These are phyloP conservation scores for Typhlichthys eigenmanni DNA, from an alignment of 2,797 vertebrate genomes.

Conservation along the genomic window DNA sequence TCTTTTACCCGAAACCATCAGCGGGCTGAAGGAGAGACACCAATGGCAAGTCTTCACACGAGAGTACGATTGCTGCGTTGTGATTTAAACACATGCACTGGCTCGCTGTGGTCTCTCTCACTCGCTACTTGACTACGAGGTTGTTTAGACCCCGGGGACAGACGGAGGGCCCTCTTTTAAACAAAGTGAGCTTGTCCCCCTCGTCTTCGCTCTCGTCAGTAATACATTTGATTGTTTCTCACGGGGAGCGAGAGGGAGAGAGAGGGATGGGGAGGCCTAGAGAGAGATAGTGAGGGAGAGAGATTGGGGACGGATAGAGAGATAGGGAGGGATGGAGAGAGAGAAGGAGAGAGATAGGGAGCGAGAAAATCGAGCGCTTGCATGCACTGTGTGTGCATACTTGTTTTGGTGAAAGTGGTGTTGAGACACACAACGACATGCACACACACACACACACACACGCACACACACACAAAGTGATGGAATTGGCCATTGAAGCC, in stretches of 20 bases:
- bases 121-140: slow-evolving; percentile 18
- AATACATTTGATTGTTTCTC: slow-evolving; percentile 17
- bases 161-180: slow-evolving; percentile 9
- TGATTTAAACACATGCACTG: slow-evolving; percentile 13
- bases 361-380: no score
- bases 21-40: no score
- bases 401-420: background rate
- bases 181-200: slow-evolving; percentile 5
- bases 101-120: slow-evolving; percentile 15
- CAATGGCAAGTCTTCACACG: no score
- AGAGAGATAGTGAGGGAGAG: no score
- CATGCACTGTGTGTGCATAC: background rate
- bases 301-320: no score
- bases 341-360: background rate
- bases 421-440: slow-evolving; percentile 6
- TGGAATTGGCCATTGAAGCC: slow-evolving; percentile 31
- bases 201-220: slow-evolving; percentile 12
- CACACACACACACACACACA: slow-evolving; percentile 12
- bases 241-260: background rate
- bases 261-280: background rate
- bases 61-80: background rate
- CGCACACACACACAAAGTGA: slow-evolving; percentile 24
- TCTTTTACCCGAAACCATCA: background rate
- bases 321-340: background rate
- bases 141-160: slow-evolving; percentile 11